Evolutionary conservation across 2,797 vertebrate genomes (phyloP).

Genomic region (Helostoma temminkii): DNA sequence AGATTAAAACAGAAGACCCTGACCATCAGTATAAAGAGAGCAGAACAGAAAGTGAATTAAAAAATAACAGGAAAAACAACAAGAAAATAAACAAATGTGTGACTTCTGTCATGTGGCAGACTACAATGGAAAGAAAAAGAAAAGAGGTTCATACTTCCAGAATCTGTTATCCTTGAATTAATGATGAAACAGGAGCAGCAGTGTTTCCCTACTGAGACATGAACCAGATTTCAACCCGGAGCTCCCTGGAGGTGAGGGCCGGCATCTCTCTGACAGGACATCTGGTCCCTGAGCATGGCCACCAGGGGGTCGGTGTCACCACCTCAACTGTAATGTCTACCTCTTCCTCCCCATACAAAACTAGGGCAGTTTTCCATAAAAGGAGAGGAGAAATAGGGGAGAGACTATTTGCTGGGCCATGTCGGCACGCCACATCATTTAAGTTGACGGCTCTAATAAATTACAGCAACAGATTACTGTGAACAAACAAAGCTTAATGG

Average conservation of each 20-base stretch:
- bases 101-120: constrained; percentile 21
- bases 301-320: constrained; percentile 76
- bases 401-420: constrained; percentile 65
- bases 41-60: not conserved
- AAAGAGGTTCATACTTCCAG: constrained; percentile 44
- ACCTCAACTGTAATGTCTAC: constrained; percentile 79
- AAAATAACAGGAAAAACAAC: not conserved
- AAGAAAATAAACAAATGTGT: constrained; percentile 16
- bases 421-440: constrained; percentile 78
- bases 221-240: constrained; percentile 87
- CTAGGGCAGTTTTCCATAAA: constrained; percentile 82
- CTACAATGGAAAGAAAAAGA: constrained; percentile 23
- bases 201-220: constrained; percentile 80
- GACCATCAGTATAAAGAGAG: not conserved
- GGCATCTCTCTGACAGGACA: constrained; percentile 78
- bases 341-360: constrained; percentile 59
- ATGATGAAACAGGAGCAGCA: constrained; percentile 78
- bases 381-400: constrained; percentile 46
- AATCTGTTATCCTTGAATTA: constrained; percentile 82
- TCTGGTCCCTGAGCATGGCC: constrained; percentile 78
- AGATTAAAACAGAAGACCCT: constrained; percentile 5
- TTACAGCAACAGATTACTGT: constrained; percentile 81
- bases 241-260: constrained; percentile 82
- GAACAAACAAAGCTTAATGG: constrained; percentile 84
- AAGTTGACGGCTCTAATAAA: constrained; percentile 82